Base-by-base conservation (phyloP, 1,140 invertebrate species). In the Drosophila melanica region DNA sequence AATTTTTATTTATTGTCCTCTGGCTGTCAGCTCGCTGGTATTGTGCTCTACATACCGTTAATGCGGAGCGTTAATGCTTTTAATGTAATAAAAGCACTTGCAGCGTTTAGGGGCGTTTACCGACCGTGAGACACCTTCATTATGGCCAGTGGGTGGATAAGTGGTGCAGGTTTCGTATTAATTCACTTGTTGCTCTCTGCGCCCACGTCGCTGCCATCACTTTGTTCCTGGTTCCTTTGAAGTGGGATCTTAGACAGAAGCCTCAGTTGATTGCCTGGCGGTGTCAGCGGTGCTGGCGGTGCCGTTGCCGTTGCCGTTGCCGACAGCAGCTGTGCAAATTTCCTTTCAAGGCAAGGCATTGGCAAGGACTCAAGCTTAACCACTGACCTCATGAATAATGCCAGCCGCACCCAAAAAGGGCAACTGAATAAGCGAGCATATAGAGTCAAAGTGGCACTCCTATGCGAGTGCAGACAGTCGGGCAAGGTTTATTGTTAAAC, bases 1-100 rank as follows among this genome's bases (percentile, higher is more conserved):
- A 23, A 23, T 48, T 39, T 18, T 57, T 54, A 33, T 33, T 47
- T 23, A 55, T 41, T 72, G 68, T 73, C 16, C 62, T 20, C 62
- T 27, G 20, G 18, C 18, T 37, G 48, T 68, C 42, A 44, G 47
- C 45, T 65, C 27, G 41, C 72, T 63, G 72, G 66, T 79, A 75
- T 64, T 81, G 67, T 79, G 84, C 82, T 79, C 80, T 80, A 89
- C 70, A 82, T 85, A 75, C 67, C 79, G 77, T 90, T 78, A 90
- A 90, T 90, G 85, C 47, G 30, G 48, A 60, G 54, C 68, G 68
- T 89, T 89, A 89, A 89, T 90, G 85, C 85, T 89, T 89, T 85
- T 90, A 89, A 89, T 89, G 85, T 81, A 90, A 90, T 90, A 90
- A 90, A 87, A 90, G 75, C 86, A 90, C 90, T 90, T 75, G 73